Percentiles rank a stretch among this genome's conserved stretches.
Conservation (phyloP, 2,113 vertebrate species). For the Serranochromis macrocephalus region DNA sequence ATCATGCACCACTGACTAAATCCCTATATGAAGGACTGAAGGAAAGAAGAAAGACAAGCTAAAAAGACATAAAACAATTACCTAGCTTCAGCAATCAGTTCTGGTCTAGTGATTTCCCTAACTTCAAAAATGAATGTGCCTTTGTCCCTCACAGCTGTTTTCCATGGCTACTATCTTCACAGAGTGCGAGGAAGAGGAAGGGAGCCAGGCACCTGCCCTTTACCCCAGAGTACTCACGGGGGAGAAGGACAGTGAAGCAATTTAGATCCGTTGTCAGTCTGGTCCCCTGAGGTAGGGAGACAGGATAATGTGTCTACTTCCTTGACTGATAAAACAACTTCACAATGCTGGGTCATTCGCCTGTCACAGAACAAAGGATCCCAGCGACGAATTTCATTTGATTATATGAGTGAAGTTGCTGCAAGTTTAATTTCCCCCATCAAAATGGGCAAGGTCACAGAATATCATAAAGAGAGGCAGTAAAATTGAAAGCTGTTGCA, state of each 20-base stretch:
- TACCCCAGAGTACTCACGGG: background rate
- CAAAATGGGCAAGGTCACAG: conserved; percentile 23
- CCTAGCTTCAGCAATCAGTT: conserved; percentile 31
- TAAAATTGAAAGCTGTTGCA: conserved; percentile 1
- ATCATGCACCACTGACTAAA: conserved; percentile 8
- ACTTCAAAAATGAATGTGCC: conserved; percentile 27
- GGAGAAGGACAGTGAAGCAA: conserved; percentile 20
- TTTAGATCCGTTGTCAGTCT: conserved; percentile 31
- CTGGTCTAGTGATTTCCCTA: conserved; percentile 31
- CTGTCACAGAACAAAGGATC: background rate
- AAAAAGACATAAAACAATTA: background rate
- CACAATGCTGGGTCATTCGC: background rate
- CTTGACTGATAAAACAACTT: conserved; percentile 27
- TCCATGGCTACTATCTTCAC: conserved; percentile 18
- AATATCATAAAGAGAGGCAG: conserved; percentile 17
- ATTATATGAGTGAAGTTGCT: background rate
- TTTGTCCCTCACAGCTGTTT: conserved; percentile 4
- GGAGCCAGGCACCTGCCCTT: conserved; percentile 24
- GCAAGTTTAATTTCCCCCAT: conserved; percentile 19
- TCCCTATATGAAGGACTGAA: background rate
- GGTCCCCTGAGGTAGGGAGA: conserved; percentile 2
- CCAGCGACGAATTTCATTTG: background rate
- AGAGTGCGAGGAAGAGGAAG: background rate
- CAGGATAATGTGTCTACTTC: conserved; percentile 14
- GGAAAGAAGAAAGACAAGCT: background rate